Base-by-base conservation (phyloP, 2,888 invertebrate genomes). In the Syrphus vitripennis region DNA sequence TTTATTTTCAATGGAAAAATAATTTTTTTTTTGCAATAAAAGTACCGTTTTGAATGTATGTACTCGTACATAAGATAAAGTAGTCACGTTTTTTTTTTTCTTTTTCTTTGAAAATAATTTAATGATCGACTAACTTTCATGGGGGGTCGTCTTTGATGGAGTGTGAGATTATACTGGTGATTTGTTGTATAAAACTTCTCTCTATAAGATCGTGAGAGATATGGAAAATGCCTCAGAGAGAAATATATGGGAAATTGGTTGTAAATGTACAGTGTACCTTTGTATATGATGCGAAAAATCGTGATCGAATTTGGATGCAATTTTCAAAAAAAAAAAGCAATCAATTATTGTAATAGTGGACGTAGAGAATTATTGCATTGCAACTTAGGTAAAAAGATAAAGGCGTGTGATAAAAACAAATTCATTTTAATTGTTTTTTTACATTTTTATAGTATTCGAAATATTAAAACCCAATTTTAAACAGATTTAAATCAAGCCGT, bases 121-220 rank as follows among this genome's bases (percentile, higher is more conserved):
- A 34, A 59, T 59, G 59, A 59, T 59, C 34, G 37, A 4, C 14
- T 21, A 37, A 14, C 14, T 59, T 59, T 37, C 14, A 37, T 59
- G 59, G 59, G 59, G 59, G 59, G 57, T 55, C 29, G 57, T 19
- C 34, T 59, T 59, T 59, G 59, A 59, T 59, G 59, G 21, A 34
- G 59, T 59, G 59, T 59, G 37, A 59, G 34, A 59, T 59, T 34
- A n/a, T n/a, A 59, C 59, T 59, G 5, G 59, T 59, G 34, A 59
- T 59, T 59, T 59, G 59, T 59, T 9, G 6, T 6, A 34, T 6
- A 29, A 6, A 29, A 34, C 21, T 59, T 37, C 37, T 37, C 37
- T 37, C 37, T 40, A 1, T 10, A 10, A 16, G 61, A 61, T 61
- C 40, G 40, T 61, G 61, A 61, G 61, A 37, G 37, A 40, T 61